phyloP scores from a whole-genome alignment of 2,113 vertebrate genomes.

The Acinonyx jubatus region DNA sequence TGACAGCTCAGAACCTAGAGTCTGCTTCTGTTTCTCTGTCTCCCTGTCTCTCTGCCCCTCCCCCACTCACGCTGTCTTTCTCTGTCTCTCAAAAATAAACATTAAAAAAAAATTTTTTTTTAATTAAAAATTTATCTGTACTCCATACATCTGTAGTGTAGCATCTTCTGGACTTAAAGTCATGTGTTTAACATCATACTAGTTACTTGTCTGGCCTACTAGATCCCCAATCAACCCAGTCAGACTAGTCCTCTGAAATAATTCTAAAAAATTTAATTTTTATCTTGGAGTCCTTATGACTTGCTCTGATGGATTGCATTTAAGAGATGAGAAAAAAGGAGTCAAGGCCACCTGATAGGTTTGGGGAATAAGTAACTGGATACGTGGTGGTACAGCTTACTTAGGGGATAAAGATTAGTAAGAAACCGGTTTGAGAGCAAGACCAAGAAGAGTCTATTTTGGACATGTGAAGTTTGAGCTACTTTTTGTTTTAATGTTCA shows the following conservation, averaged over 20 bases:
- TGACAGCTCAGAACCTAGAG: too few relatives aligned
- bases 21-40: too few relatives aligned
- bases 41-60: too few relatives aligned
- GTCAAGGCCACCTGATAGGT: background rate
- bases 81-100: too few relatives aligned
- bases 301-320: background rate
- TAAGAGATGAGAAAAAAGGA: background rate
- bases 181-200: background rate
- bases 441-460: background rate
- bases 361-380: background rate
- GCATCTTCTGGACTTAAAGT: background rate
- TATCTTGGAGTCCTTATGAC: background rate
- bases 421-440: background rate
- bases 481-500: background rate
- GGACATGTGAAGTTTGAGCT: background rate
- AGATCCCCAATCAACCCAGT: background rate
- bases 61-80: too few relatives aligned
- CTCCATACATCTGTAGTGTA: background rate
- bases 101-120: too few relatives aligned
- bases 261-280: constrained; percentile 43
- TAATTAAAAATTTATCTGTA: background rate
- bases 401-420: background rate
- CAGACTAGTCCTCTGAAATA: background rate
- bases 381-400: background rate
- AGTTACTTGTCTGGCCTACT: background rate